Conservation (phyloP, 2,113 vertebrate species). For the Pelecanus crispus region DNA sequence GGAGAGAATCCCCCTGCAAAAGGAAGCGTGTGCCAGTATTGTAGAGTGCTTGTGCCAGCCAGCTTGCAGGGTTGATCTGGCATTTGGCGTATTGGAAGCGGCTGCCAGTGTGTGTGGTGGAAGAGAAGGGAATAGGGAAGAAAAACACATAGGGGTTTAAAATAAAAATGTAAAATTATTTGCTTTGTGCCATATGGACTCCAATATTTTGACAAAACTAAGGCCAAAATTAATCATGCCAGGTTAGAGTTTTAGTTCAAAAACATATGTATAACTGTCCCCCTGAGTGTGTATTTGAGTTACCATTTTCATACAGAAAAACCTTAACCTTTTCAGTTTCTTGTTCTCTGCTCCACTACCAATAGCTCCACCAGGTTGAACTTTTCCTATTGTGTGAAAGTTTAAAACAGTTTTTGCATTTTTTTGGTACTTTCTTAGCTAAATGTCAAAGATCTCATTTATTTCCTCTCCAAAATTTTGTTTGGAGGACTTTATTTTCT, state of each 20-base stretch:
- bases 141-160: slow-evolving; percentile 72
- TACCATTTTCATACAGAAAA: slow-evolving; percentile 65
- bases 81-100: slow-evolving; percentile 70
- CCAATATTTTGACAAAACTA: slow-evolving; percentile 79
- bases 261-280: slow-evolving; percentile 77
- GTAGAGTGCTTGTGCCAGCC: slow-evolving; percentile 60
- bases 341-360: slow-evolving; percentile 45
- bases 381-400: slow-evolving; percentile 45
- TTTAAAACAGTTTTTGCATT: slow-evolving; percentile 47
- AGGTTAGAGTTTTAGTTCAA: slow-evolving; percentile 80
- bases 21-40: slow-evolving; percentile 69
- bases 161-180: slow-evolving; percentile 79
- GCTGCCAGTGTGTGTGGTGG: slow-evolving; percentile 76
- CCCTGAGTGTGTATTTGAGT: slow-evolving; percentile 70
- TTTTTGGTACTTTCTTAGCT: background rate
- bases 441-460: background rate
- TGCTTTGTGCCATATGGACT: slow-evolving; percentile 79
- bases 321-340: slow-evolving; percentile 70
- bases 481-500: background rate
- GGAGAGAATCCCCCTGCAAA: slow-evolving; percentile 55
- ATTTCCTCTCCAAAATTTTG: background rate
- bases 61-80: slow-evolving; percentile 76
- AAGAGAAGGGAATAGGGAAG: slow-evolving; percentile 71
- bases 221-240: slow-evolving; percentile 77
- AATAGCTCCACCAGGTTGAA: slow-evolving; percentile 28